phyloP scores from a whole-genome alignment of 1,140 invertebrate genomes.

The Neodiprion fabricii region DNA sequence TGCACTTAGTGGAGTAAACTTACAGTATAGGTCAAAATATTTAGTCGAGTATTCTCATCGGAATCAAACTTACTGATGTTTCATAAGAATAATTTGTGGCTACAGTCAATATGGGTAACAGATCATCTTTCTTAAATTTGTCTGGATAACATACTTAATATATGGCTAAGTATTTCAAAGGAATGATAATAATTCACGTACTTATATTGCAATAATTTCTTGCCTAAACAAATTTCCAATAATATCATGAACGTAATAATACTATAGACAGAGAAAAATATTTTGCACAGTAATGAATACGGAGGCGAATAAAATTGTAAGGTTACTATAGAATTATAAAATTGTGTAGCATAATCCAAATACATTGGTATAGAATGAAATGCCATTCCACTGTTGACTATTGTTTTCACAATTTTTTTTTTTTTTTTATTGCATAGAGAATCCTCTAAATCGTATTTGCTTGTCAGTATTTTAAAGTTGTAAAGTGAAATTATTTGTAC shows the following conservation, averaged over 20 bases:
- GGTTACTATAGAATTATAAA: not conserved
- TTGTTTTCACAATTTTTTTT: not conserved
- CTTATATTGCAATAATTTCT: not conserved
- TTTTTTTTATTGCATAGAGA: not conserved
- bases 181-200: not conserved
- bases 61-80: too few species aligned
- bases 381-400: slow-evolving; percentile 4
- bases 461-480: slow-evolving; percentile 38
- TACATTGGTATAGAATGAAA: slow-evolving; percentile 1
- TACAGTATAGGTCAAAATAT: too few species aligned
- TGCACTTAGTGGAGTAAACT: too few species aligned
- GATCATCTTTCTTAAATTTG: too few species aligned
- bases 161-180: not conserved
- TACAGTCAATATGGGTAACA: too few species aligned
- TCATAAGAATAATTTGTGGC: too few species aligned
- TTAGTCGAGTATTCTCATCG: too few species aligned
- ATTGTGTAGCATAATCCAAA: not conserved
- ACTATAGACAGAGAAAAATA: not conserved
- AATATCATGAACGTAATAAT: not conserved
- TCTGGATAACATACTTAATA: too few species aligned
- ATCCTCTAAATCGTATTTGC: slow-evolving; percentile 15
- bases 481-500: slow-evolving; percentile 21
- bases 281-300: not conserved
- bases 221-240: not conserved
- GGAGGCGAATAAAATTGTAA: not conserved